phyloP scores from a whole-genome alignment of 2,888 invertebrate genomes.

The Melanostoma scalare region DNA sequence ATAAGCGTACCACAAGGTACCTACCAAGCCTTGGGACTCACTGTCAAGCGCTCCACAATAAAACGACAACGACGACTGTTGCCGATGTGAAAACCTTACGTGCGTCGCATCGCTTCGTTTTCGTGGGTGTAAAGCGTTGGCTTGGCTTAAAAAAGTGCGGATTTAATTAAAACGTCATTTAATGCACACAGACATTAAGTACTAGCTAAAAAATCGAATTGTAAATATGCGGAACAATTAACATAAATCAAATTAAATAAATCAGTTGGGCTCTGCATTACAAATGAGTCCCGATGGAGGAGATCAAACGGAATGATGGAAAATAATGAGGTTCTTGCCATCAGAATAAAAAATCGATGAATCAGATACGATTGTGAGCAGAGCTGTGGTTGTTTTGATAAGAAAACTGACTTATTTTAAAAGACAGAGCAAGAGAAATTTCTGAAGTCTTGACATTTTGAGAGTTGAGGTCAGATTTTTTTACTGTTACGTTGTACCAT shows the following conservation, averaged over 20 bases:
- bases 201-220: slow-evolving; percentile 47
- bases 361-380: too few relatives aligned
- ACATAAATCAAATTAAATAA: slow-evolving; percentile 66
- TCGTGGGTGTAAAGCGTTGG: slow-evolving; percentile 16
- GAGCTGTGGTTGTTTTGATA: too few relatives aligned
- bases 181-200: slow-evolving; percentile 23
- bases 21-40: slow-evolving; percentile 53
- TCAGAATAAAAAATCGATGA: too few relatives aligned
- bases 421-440: too few relatives aligned
- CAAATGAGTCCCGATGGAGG: slow-evolving; percentile 37
- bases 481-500: too few relatives aligned
- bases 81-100: slow-evolving; percentile 5
- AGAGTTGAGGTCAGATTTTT: too few relatives aligned
- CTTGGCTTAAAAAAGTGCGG: slow-evolving; percentile 19
- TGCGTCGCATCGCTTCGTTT: not conserved
- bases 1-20: slow-evolving; percentile 21
- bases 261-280: slow-evolving; percentile 36
- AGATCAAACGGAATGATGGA: not conserved
- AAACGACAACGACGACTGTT: slow-evolving; percentile 11
- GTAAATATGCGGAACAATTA: slow-evolving; percentile 50
- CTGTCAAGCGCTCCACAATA: slow-evolving; percentile 42
- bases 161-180: slow-evolving; percentile 67
- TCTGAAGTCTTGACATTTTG: too few relatives aligned
- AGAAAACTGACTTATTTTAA: too few relatives aligned
- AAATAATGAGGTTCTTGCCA: not conserved